Conservation (phyloP, 2,888 invertebrate species). For the Xanthia icteritia region DNA sequence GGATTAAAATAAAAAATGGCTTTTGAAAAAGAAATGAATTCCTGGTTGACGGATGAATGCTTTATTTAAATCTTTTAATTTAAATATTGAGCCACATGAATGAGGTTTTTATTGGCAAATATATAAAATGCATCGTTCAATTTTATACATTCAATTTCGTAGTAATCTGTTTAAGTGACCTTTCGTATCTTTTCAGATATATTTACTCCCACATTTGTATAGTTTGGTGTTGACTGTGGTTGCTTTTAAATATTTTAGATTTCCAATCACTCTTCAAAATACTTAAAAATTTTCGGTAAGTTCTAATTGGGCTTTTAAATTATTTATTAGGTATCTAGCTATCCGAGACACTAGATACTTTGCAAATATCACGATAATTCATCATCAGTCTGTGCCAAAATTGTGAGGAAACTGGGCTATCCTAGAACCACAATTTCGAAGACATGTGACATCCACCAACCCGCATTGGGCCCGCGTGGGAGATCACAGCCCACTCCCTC, state of each 20-base stretch:
- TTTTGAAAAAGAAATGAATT: conserved; percentile 1
- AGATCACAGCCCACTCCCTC: background rate
- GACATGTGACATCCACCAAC: background rate
- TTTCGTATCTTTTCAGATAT: conserved; percentile 1
- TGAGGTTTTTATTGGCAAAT: conserved; percentile 14
- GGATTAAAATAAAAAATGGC: conserved; percentile 13
- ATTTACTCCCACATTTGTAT: background rate
- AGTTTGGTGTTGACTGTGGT: background rate
- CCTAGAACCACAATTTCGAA: background rate
- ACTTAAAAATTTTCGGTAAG: too few species aligned
- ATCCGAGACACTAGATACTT: background rate
- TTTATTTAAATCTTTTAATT: conserved; percentile 38
- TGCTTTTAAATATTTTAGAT: background rate
- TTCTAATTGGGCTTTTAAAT: too few species aligned
- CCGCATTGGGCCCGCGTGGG: background rate
- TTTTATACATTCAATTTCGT: conserved; percentile 12
- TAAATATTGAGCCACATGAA: conserved; percentile 13
- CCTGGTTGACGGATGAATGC: conserved; percentile 1
- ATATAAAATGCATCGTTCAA: conserved; percentile 17
- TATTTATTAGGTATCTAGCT: background rate
- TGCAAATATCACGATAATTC: background rate
- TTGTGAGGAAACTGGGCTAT: background rate
- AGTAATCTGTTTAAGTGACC: background rate
- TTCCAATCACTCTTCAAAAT: background rate
- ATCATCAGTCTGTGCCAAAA: background rate